Evolutionary conservation across 2,113 vertebrate genomes (phyloP).

Genomic region (Chascanopsetta lugubris): DNA sequence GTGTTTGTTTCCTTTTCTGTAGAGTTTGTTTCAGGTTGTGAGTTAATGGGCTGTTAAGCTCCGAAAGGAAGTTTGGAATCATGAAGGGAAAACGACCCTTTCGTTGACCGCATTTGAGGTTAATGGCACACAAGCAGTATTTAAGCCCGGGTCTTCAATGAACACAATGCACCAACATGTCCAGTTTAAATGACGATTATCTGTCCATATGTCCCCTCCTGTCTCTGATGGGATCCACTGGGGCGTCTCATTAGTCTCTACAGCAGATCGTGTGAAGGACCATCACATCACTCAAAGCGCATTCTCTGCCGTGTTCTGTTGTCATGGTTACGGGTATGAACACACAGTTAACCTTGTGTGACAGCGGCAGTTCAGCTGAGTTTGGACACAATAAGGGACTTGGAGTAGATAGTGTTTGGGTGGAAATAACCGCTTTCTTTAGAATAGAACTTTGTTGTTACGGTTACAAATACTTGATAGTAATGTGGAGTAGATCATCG

Average conservation of each 20-base stretch:
- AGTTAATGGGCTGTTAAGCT: slow-evolving; percentile 20
- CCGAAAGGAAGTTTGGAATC: neutral
- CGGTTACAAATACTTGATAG: no score
- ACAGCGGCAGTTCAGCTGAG: neutral
- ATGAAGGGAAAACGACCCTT: slow-evolving; percentile 8
- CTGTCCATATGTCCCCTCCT: neutral
- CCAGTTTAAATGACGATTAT: neutral
- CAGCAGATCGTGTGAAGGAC: no score
- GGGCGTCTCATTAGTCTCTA: neutral
- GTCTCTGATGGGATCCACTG: neutral
- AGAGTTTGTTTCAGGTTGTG: neutral
- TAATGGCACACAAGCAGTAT: slow-evolving; percentile 1
- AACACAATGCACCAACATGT: neutral
- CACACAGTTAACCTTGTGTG: neutral
- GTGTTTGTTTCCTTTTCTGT: neutral
- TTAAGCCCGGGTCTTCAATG: slow-evolving; percentile 7
- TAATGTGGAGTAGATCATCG: no score
- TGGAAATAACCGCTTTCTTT: no score
- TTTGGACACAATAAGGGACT: no score
- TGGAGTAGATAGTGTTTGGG: no score
- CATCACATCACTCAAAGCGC: neutral
- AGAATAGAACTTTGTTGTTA: no score
- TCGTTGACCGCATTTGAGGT: slow-evolving; percentile 5
- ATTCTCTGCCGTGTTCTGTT: neutral
- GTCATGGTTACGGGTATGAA: neutral